These are phyloP conservation scores for Phenganax subtilis DNA, from an alignment of 92 coral and sea anemone species.

Conservation along the genomic window DNA sequence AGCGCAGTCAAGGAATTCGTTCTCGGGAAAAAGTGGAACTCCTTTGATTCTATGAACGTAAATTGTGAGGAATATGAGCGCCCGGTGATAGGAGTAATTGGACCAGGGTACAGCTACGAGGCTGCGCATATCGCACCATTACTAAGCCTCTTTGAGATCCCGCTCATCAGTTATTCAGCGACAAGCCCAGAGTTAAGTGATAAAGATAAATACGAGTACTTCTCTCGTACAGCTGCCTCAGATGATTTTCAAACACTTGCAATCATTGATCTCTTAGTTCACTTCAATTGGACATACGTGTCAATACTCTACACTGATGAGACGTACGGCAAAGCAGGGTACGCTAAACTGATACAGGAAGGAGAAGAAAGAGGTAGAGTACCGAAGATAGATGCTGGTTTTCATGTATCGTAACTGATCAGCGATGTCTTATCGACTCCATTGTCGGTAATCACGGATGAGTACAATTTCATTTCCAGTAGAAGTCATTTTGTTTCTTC, in stretches of 20 bases:
- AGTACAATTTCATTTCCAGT: no score
- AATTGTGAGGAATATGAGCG: background rate
- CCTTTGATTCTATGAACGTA: background rate
- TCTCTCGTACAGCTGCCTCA: slow-evolving; percentile 16
- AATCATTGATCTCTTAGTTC: background rate
- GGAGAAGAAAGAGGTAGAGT: background rate
- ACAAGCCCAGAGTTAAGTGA: slow-evolving; percentile 2
- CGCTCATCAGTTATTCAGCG: slow-evolving; percentile 16
- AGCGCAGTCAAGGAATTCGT: slow-evolving; percentile 20
- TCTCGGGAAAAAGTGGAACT: slow-evolving; percentile 15
- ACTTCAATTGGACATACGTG: slow-evolving; percentile 27
- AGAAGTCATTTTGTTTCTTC: no score
- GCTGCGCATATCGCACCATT: slow-evolving; percentile 17
- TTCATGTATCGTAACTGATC: background rate
- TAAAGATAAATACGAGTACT: slow-evolving; percentile 7
- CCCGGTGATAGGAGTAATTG: slow-evolving; percentile 8
- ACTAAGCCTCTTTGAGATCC: slow-evolving; percentile 10
- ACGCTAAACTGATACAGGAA: background rate
- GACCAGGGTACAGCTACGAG: slow-evolving; percentile 7
- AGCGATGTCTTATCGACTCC: no score
- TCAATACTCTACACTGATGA: slow-evolving; percentile 13
- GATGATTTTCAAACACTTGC: background rate
- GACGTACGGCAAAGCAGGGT: slow-evolving; percentile 3
- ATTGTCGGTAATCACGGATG: no score
- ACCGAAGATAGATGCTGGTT: background rate